Conservation (phyloP, 2,888 invertebrate species). For the Vesta saturnalis region DNA sequence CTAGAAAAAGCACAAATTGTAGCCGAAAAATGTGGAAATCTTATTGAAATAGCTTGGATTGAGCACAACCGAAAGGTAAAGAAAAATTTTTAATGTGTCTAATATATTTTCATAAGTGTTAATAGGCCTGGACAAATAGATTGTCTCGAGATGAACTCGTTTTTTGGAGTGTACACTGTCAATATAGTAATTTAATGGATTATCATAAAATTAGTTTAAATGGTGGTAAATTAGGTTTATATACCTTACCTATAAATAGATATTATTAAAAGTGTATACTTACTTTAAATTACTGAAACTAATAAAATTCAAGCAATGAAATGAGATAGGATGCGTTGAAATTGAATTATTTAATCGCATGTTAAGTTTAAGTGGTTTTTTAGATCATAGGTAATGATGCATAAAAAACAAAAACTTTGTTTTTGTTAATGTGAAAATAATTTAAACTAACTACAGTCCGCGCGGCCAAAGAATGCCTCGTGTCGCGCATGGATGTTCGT, state of each 20-base stretch:
- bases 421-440: too few species aligned
- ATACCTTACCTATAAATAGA: conserved; percentile 46
- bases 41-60: conserved; percentile 63
- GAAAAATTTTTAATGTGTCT: background rate
- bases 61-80: conserved; percentile 65
- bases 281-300: too few species aligned
- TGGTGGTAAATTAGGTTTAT: conserved; percentile 51
- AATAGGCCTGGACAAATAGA: conserved; percentile 66
- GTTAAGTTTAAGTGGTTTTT: too few species aligned
- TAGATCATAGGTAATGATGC: too few species aligned
- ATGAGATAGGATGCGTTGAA: too few species aligned
- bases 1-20: conserved; percentile 60
- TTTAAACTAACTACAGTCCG: too few species aligned
- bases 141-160: conserved; percentile 60
- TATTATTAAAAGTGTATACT: conserved; percentile 28
- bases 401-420: too few species aligned
- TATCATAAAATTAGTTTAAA: conserved; percentile 63
- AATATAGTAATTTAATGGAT: conserved; percentile 58
- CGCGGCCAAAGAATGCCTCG: too few species aligned
- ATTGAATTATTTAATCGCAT: too few species aligned
- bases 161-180: conserved; percentile 65
- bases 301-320: too few species aligned
- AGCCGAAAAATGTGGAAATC: conserved; percentile 60
- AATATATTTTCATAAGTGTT: background rate
- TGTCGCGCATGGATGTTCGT: too few species aligned